Evolutionary conservation across 2,888 invertebrate species (phyloP).

Genomic region (Epirrhoe tristata): DNA sequence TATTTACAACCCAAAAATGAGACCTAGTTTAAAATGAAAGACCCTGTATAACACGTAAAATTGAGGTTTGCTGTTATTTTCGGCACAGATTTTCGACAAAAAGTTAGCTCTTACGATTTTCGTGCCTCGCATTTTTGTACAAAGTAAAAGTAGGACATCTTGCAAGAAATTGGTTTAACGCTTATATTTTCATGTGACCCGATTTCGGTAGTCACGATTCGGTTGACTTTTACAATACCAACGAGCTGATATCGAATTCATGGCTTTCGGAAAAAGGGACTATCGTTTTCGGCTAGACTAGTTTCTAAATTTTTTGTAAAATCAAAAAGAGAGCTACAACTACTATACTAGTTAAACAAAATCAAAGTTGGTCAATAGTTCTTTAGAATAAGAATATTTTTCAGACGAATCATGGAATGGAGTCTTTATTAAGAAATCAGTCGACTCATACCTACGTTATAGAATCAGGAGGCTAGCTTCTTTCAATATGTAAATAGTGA

Average conservation of each 20-base stretch:
- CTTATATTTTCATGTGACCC: constrained; percentile 10
- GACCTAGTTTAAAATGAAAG: too few relatives aligned
- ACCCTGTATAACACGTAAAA: too few relatives aligned
- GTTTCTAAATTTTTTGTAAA: too few relatives aligned
- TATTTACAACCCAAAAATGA: too few relatives aligned
- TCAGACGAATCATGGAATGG: not conserved
- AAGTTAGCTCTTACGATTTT: not conserved
- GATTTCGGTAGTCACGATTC: not conserved
- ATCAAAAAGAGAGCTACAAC: too few relatives aligned
- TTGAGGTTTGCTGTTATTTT: not conserved
- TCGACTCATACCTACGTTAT: not conserved
- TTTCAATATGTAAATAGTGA: constrained; percentile 67
- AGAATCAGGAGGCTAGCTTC: constrained; percentile 15
- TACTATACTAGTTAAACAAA: too few relatives aligned
- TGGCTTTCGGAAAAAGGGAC: too few relatives aligned
- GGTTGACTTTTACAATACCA: not conserved
- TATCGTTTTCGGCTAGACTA: too few relatives aligned
- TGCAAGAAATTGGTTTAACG: constrained; percentile 19
- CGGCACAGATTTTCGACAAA: not conserved
- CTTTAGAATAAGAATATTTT: not conserved
- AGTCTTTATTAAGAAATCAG: not conserved
- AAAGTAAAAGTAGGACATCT: constrained; percentile 3
- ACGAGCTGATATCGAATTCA: too few relatives aligned
- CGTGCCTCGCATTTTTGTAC: not conserved
- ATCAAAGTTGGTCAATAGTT: too few relatives aligned